Conservation (phyloP, 2,113 vertebrate genomes). For the Seriola rivoliana region DNA sequence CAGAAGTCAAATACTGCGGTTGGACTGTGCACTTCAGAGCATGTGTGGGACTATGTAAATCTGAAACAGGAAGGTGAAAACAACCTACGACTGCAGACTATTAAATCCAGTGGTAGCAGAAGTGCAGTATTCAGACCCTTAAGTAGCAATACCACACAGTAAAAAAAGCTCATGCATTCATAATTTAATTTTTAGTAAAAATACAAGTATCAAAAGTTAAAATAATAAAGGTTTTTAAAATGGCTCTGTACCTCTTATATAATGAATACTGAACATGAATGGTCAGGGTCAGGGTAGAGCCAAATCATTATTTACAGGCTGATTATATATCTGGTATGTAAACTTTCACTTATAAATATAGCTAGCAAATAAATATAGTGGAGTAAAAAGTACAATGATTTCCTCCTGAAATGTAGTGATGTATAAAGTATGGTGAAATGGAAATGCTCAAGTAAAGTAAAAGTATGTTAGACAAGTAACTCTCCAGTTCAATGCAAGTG, state of each 20-base stretch:
- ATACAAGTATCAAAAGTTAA: neutral
- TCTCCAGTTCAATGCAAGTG: neutral
- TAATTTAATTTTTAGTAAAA: neutral
- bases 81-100: neutral
- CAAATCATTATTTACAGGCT: no score
- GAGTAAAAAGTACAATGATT: no score
- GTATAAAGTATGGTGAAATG: neutral
- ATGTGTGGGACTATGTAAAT: slow-evolving; percentile 4
- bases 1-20: slow-evolving; percentile 5
- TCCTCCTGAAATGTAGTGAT: neutral
- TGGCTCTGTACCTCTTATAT: no score
- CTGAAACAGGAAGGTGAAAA: slow-evolving; percentile 1
- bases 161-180: neutral
- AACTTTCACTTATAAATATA: no score
- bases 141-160: neutral
- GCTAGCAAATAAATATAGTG: no score
- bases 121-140: neutral
- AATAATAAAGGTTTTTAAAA: no score
- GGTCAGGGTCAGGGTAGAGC: no score
- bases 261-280: no score
- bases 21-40: neutral
- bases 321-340: no score
- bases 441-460: neutral
- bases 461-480: no score
- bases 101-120: neutral